Base-by-base conservation (phyloP, 1,140 invertebrate genomes). In the Pemphigus obesinymphae region DNA sequence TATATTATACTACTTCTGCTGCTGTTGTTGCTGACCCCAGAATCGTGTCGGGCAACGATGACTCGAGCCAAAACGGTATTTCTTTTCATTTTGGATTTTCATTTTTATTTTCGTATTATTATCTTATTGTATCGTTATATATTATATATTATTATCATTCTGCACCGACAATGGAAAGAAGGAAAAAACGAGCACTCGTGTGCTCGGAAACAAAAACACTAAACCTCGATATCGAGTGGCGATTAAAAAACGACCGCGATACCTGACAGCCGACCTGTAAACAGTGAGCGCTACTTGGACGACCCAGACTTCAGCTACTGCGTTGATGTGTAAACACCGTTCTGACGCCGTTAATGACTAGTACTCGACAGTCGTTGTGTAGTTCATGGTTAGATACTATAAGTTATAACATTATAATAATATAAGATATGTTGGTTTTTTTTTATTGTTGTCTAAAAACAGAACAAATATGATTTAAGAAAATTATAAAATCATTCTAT, bases 191-290 rank as follows among this genome's bases (percentile, higher is more conserved):
- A 29, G 2, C 26, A 48, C 43, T 72, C 68, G 29, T 76, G 50
- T 37, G 50, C 48, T 76, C 34, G 73, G 50, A 55, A 53, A 55
- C 73, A 37, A 76, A 72, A 76, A 76, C 72, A 75, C 68, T 31
- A 11, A 15, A 31, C 29, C 6, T n/a, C 73, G 2, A 17, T 50
- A 50, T 73, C 50, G 50, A 78, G 73, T 58, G 73, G 50, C 50
- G 73, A 78, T 58, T 78, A 55, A 4, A 50, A 78, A 58, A 40
- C 50, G 23, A 76, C 73, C 3, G 72, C 23, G 68, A 40, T 53
- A 40, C 31, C 73, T 78, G 73, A 78, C 73, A 58, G 73, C 34
- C 31, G 34, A 13, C 53, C 73, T 23, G 73, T 76, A 76, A 76
- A 76, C 73, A 72, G 37, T 1, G 37, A 13, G 58, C 6, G 58